Evolutionary conservation across 2,888 invertebrate genomes (phyloP), one percentile per base, ranked within the genome.

Genomic region (Laothoe populi): DNA sequence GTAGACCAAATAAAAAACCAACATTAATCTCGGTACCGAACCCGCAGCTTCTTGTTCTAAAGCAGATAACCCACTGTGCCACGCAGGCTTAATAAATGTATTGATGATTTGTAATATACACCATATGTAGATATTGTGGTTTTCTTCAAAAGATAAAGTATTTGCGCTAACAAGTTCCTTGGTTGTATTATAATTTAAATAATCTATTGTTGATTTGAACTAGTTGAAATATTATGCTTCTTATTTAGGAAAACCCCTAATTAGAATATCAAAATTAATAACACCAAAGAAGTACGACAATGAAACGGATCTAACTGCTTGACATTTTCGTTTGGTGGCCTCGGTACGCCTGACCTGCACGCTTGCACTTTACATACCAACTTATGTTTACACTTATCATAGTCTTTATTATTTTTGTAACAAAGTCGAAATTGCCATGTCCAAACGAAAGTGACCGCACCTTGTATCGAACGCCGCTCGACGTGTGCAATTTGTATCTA

Each of bases 321-420:
- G 90, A 86, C 89, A 91, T 91, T 91, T 86, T 79, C 68, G 82
- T 82, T 76, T 74, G 69, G 78, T 79, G 89, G 82, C 90, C 91
- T 90, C 87, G 87, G 74, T 73, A 73, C 74, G 72, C 78, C 78
- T 84, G 84, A 86, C 84, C 86, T 77, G 79, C 74, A 77, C 79
- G 75, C 73, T 78, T 81, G 81, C 82, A 81, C 78, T 80, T 79
- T 80, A 77, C 74, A 70, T 73, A 74, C 77, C 74, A 78, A 70
- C 65, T 71, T 66, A 67, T 63, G 68, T 61, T 68, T 66, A 64
- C 70, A 42, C 45, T 70, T 71, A 62, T 70, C 66, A 65, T 67
- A 70, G 70, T 46, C 68, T 75, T 75, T 83, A 82, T 69, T 24
- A 0, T 58, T 60, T 69, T 53, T 23, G 16, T 26, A 0, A 21